phyloP scores from a whole-genome alignment of 2,888 invertebrate genomes.

The Camptogramma bilineatum region DNA sequence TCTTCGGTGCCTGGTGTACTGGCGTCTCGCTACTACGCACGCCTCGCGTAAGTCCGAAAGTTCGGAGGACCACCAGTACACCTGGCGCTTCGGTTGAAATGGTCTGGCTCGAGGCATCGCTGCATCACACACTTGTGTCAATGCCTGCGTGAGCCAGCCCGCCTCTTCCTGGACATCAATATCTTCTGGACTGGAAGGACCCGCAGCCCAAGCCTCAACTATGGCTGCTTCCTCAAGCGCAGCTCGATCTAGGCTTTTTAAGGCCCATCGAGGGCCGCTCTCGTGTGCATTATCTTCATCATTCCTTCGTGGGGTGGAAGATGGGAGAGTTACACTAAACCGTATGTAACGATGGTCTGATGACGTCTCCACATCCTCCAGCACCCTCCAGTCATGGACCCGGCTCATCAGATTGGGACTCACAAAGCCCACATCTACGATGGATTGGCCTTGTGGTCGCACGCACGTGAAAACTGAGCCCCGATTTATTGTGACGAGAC shows the following conservation, averaged over 20 bases:
- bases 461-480: not conserved
- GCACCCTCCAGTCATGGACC: not conserved
- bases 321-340: not conserved
- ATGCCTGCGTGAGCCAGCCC: not conserved
- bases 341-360: constrained; percentile 5
- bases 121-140: constrained; percentile 2
- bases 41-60: too few species aligned
- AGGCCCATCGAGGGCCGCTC: not conserved
- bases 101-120: not conserved
- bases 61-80: constrained; percentile 10
- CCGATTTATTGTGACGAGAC: not conserved
- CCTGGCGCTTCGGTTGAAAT: not conserved
- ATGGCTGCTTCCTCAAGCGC: not conserved
- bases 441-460: constrained; percentile 2
- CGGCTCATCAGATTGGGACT: not conserved
- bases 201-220: not conserved
- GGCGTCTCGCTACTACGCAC: constrained; percentile 7
- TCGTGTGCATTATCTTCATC: too few species aligned
- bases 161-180: not conserved
- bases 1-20: not conserved
- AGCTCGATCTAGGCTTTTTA: not conserved
- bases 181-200: not conserved
- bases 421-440: not conserved
- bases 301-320: not conserved
- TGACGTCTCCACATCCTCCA: not conserved